Percentiles rank a stretch among this genome's conserved stretches.
These are phyloP conservation scores for Apodemia hepburni DNA, from an alignment of 2,888 invertebrate species.

Conservation along the genomic window DNA sequence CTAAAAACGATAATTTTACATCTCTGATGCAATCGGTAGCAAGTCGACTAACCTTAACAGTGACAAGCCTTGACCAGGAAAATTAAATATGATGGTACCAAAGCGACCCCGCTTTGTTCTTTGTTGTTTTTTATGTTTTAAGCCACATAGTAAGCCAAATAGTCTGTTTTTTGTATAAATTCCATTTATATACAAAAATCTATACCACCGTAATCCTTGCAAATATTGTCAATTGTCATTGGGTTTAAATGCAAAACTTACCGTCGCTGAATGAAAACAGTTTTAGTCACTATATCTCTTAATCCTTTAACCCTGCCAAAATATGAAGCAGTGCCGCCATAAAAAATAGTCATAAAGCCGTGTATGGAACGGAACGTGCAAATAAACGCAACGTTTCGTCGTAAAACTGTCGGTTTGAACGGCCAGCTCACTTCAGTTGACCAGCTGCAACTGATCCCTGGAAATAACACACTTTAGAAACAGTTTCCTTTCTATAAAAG, in stretches of 20 bases:
- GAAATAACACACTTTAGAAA: conserved; percentile 22
- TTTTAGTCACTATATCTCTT: conserved; percentile 45
- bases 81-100: too few species aligned
- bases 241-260: conserved; percentile 3
- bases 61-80: too few species aligned
- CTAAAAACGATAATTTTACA: too few species aligned
- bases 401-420: conserved; percentile 69
- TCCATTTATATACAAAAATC: background rate
- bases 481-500: conserved; percentile 23
- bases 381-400: conserved; percentile 54
- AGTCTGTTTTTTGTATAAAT: too few species aligned
- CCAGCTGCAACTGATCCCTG: conserved; percentile 42
- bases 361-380: conserved; percentile 58
- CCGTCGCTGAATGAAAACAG: conserved; percentile 19
- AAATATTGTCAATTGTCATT: background rate
- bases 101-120: too few species aligned
- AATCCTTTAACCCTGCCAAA: conserved; percentile 60
- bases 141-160: too few species aligned
- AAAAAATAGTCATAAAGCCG: conserved; percentile 70
- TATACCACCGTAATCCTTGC: background rate
- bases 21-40: too few species aligned
- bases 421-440: conserved; percentile 38
- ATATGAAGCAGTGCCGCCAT: conserved; percentile 65
- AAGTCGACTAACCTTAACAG: too few species aligned
- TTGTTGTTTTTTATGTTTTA: too few species aligned